phyloP scores from a whole-genome alignment of 2,797 vertebrate genomes.

The Gambelia wislizenii region DNA sequence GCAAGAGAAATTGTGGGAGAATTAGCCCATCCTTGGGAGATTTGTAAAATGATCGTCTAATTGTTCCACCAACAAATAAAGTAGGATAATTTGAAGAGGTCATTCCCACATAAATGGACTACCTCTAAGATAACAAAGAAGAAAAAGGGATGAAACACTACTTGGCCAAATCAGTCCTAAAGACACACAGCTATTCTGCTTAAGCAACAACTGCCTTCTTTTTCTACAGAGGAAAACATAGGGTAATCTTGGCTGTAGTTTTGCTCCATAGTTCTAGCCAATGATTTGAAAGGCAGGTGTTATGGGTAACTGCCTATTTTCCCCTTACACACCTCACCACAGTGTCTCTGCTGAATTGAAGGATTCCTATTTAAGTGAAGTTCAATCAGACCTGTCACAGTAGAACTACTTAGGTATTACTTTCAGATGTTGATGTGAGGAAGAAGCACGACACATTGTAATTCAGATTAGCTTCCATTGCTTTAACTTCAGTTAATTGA shows the following conservation, averaged over 20 bases:
- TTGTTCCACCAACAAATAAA: neutral
- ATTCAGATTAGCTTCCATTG: slow-evolving; percentile 23
- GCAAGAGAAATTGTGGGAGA: neutral
- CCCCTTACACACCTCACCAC: neutral
- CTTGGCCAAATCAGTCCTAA: neutral
- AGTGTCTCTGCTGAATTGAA: neutral
- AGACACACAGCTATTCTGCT: neutral
- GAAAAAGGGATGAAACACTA: neutral
- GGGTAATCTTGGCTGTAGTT: neutral
- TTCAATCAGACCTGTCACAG: neutral
- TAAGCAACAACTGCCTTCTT: neutral
- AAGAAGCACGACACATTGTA: slow-evolving; percentile 18
- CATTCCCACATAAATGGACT: neutral
- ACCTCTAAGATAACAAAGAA: no score
- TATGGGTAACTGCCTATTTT: slow-evolving; percentile 21
- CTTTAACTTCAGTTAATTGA: slow-evolving; percentile 41
- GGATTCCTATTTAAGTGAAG: neutral
- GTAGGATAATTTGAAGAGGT: neutral
- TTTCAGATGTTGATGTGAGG: slow-evolving; percentile 15
- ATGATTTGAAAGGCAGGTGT: neutral
- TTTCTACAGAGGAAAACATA: slow-evolving; percentile 9
- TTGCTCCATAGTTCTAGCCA: slow-evolving; percentile 31
- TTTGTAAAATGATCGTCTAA: neutral
- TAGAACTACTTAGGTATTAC: neutral
- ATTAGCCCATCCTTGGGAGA: neutral